phyloP scores from a whole-genome alignment of 35 echinoderm and acorn worm species.

The Lytechinus variegatus region DNA sequence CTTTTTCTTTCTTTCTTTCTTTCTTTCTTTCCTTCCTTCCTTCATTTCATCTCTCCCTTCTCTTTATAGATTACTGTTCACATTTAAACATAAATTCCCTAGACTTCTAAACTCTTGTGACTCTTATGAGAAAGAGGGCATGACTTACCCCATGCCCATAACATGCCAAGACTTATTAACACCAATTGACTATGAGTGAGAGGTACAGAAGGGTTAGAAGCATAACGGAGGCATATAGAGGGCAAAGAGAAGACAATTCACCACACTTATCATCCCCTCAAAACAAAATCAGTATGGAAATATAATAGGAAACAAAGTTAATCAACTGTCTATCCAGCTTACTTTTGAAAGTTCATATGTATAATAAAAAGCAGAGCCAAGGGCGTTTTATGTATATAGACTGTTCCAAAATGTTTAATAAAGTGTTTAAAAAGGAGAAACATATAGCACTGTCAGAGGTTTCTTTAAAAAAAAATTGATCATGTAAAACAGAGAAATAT shows the following conservation, averaged over 20 bases:
- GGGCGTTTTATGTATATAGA: neutral
- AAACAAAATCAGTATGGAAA: neutral
- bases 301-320: neutral
- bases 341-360: neutral
- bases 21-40: neutral
- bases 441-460: neutral
- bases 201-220: neutral
- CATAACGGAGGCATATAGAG: neutral
- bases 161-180: conserved; percentile 22
- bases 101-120: neutral
- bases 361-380: neutral
- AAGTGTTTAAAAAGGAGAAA: neutral
- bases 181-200: neutral
- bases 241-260: neutral
- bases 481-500: too few species aligned
- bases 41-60: neutral
- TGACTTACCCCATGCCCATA: conserved; percentile 2
- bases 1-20: neutral
- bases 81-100: neutral
- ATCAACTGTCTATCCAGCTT: neutral
- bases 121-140: neutral
- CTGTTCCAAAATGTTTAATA: neutral
- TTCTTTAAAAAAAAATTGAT: neutral
- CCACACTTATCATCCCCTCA: neutral
- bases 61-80: neutral